phyloP scores from a whole-genome alignment of 1,140 invertebrate genomes.

The Drosophila pachea region DNA sequence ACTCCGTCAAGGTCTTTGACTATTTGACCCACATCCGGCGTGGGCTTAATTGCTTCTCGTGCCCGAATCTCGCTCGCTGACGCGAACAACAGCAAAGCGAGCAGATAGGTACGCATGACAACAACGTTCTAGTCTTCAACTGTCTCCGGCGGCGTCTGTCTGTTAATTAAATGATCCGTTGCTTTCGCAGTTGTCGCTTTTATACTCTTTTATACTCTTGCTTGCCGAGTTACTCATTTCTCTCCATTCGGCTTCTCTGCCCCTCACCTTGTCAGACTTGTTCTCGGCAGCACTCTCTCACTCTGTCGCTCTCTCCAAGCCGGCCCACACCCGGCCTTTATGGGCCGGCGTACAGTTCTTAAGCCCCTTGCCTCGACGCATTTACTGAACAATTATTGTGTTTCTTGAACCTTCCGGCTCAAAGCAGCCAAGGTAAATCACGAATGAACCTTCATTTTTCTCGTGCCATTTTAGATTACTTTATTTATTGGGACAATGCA shows the following conservation, averaged over 20 bases:
- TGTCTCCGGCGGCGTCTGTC: conserved; percentile 29
- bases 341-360: not conserved
- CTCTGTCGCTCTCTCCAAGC: conserved; percentile 9
- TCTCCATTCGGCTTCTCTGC: not conserved
- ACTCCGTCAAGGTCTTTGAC: conserved; percentile 54
- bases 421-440: too few relatives aligned
- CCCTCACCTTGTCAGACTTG: not conserved
- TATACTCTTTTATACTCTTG: conserved; percentile 49
- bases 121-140: not conserved
- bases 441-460: not conserved
- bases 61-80: conserved; percentile 42
- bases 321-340: conserved; percentile 2
- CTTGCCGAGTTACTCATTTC: not conserved
- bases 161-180: conserved; percentile 37
- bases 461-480: not conserved
- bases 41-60: conserved; percentile 49
- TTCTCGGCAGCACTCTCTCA: not conserved
- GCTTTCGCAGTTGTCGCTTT: conserved; percentile 45
- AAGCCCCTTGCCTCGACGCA: too few relatives aligned
- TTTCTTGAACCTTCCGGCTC: too few relatives aligned
- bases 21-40: conserved; percentile 64
- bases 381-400: too few relatives aligned
- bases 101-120: conserved; percentile 1
- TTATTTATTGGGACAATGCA: not conserved
- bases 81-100: conserved; percentile 16